Base-by-base conservation (phyloP, 2,113 vertebrate genomes). In the Merops nubicus region DNA sequence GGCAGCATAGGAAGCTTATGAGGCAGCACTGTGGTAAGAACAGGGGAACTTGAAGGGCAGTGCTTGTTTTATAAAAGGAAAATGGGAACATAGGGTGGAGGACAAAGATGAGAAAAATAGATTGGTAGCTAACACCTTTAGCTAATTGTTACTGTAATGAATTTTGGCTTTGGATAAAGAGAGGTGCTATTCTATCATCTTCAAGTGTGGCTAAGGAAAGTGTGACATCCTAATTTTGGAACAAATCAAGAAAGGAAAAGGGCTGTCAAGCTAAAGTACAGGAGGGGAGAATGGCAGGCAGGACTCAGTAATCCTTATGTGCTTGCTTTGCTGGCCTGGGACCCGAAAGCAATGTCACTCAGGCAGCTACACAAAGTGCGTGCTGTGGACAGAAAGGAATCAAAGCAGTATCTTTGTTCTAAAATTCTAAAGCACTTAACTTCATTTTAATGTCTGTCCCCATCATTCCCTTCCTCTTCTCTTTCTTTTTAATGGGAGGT, bases 141-240 rank as follows among this genome's bases (percentile, higher is more conserved):
- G 40, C 88, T 96, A 93, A 93, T 94, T 95, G 53, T 83, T 92
- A 45, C 25, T 74, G 28, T 65, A 47, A 69, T 65, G 28, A 15
- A n/a, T 53, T 93, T 85, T 83, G 45, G 9, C 9, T 89, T 78
- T 29, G 25, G 28, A 8, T 81, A 45, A 72, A 57, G 64, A 91
- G 74, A 87, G 43, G 15, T 77, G 33, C 54, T 95, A 5, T 65
- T 80, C 62, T 79, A 12, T 60, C 62, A 42, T 94, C 78, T 89
- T 85, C 53, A 74, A 8, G n/a, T 54, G 40, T 2, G 6, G 65
- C 70, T 50, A 54, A 95, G 45, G 70, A 33, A 88, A 76, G 45
- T 8, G 13, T 89, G 77, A 42, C 57, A 65, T 79, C 57, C 78
- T 79, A 26, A 85, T 91, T 96, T 89, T 83, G 75, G 53, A 74